Evolutionary conservation across 2,888 invertebrate species (phyloP), one percentile per base, ranked within the genome.

Genomic region (Cabera pusaria): DNA sequence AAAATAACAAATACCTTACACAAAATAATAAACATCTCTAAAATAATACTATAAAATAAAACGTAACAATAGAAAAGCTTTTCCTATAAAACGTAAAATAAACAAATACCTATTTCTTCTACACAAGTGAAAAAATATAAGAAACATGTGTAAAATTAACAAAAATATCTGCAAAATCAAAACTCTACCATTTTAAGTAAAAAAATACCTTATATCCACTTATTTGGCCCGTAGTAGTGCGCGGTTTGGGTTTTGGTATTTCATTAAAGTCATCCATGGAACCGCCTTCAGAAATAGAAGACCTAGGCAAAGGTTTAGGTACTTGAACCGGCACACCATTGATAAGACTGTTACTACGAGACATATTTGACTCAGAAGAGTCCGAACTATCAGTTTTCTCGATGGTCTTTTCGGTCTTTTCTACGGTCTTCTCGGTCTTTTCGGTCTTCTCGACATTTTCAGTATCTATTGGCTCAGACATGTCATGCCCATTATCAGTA

Each of bases 301-400:
- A 93, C 57, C 96, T 90, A 0, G 96, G 96, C 80, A 96, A 84
- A 6, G 96, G 96, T 70, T 95, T 96, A 0, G 96, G 96, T 1
- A 94, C 70, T 25, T 92, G 90, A 0, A 81, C 64, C 2, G 79
- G 83, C 16, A 65, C 60, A 0, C 87, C 87, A 22, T 90, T 90
- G 3, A 83, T 72, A 41, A 81, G 57, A 57, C 84, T 82, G 36
- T 82, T 81, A 48, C 87, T 86, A 9, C 86, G 67, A 1, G 85
- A 85, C 2, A 85, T 33, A 5, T 72, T 67, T 1, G 55, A 52
- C 39, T 85, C 84, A 0, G 63, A 57, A 0, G 84, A 84, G 16
- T 85, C 85, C 0, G 67, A 63, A 41, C 83, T 82, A 11, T 82
- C 78, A 0, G 67, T 56, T 46, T 83, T 81, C 28, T 80, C 83